These are phyloP conservation scores for Leucophenga varia DNA, from an alignment of 1,140 invertebrate genomes.

Conservation along the genomic window DNA sequence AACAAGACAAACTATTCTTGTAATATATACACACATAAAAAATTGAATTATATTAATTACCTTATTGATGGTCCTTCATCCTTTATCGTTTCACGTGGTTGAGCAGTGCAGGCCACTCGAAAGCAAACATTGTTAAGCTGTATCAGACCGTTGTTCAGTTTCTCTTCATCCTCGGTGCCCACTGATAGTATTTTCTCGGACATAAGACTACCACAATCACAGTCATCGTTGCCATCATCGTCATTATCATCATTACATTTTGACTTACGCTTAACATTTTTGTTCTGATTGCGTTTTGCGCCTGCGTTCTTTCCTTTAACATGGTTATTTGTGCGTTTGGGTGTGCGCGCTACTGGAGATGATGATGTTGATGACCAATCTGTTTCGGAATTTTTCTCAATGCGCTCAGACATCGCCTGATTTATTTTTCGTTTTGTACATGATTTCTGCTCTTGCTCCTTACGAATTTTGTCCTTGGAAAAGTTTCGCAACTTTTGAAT, in stretches of 20 bases:
- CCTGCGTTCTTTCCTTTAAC: too few species aligned
- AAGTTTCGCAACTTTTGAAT: constrained; percentile 46
- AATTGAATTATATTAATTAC: too few species aligned
- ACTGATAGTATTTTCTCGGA: constrained; percentile 4
- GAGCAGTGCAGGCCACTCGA: constrained; percentile 28
- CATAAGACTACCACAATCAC: background rate
- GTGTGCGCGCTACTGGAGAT: background rate
- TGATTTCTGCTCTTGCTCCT: constrained; percentile 26
- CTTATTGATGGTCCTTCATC: constrained; percentile 5
- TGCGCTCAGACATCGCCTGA: constrained; percentile 32
- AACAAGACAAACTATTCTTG: background rate
- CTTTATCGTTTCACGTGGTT: background rate
- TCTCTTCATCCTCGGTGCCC: background rate
- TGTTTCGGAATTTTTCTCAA: constrained; percentile 7
- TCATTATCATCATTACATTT: too few species aligned
- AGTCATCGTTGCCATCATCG: too few species aligned
- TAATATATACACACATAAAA: too few species aligned
- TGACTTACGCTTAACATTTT: too few species aligned
- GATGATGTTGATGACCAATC: constrained; percentile 21
- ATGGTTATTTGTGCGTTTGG: background rate
- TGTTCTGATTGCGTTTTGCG: too few species aligned
- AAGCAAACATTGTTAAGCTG: constrained; percentile 41
- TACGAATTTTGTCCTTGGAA: constrained; percentile 42
- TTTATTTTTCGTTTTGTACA: constrained; percentile 23
- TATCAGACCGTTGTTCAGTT: constrained; percentile 29